Conservation (phyloP, 2,888 invertebrate genomes). For the Leptopilina myrica region DNA sequence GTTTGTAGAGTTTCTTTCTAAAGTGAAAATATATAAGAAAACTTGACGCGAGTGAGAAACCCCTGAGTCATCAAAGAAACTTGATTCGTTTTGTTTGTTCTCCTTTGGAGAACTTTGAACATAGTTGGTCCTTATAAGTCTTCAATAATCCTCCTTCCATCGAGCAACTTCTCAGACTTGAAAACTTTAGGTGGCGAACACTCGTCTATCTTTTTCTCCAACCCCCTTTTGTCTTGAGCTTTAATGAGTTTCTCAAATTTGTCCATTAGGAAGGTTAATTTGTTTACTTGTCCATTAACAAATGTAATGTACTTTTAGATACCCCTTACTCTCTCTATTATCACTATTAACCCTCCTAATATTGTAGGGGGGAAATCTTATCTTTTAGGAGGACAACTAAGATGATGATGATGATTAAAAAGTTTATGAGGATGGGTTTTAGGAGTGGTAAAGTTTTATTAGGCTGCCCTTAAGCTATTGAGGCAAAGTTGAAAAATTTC, state of each 20-base stretch:
- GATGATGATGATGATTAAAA: no score
- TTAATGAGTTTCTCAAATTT: conserved; percentile 2
- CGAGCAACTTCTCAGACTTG: conserved; percentile 7
- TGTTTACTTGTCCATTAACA: neutral
- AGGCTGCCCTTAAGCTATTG: no score
- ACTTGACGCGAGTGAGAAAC: neutral
- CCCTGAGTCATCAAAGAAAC: neutral
- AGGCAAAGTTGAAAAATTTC: no score
- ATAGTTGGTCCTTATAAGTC: conserved; percentile 1
- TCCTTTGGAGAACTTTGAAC: neutral
- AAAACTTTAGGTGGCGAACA: conserved; percentile 7
- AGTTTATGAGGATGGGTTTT: no score
- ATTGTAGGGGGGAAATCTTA: no score
- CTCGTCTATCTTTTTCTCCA: neutral
- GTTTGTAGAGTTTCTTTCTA: neutral
- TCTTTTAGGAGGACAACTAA: no score
- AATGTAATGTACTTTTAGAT: neutral
- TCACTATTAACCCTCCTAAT: no score
- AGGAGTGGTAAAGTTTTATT: no score
- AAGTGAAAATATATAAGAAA: neutral
- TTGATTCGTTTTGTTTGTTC: conserved; percentile 5
- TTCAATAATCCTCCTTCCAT: conserved; percentile 2
- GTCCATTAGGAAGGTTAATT: no score
- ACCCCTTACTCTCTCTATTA: no score
- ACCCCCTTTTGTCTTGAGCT: neutral